phyloP scores from a whole-genome alignment of 1,140 invertebrate species.

The Drosophila paulistorum region DNA sequence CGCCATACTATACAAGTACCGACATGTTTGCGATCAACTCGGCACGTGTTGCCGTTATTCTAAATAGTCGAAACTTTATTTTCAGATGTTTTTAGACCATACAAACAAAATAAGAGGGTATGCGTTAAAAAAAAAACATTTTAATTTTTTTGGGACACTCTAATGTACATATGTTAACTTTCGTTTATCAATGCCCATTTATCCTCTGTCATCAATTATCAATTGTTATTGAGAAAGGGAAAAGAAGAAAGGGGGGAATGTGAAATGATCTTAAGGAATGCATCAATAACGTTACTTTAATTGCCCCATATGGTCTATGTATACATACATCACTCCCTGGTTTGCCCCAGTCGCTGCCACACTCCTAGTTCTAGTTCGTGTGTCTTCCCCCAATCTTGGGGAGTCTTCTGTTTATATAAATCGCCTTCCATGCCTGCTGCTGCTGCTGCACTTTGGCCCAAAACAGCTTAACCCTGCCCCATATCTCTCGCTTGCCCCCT shows the following conservation, averaged over 20 bases:
- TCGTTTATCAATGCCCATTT: not conserved
- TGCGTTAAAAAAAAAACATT: too few species aligned
- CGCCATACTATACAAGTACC: too few species aligned
- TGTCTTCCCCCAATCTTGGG: not conserved
- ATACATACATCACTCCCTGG: constrained; percentile 25
- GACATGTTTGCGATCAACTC: too few species aligned
- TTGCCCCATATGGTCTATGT: constrained; percentile 64
- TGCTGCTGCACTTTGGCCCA: constrained; percentile 24
- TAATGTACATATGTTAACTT: constrained; percentile 1
- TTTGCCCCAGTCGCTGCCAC: not conserved
- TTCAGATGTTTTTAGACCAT: too few species aligned
- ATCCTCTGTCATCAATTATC: constrained; percentile 25
- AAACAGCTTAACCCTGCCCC: constrained; percentile 6
- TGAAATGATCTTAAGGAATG: constrained; percentile 29
- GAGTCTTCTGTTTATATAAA: constrained; percentile 30
- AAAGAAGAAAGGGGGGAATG: not conserved
- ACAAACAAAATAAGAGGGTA: too few species aligned
- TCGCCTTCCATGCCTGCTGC: constrained; percentile 3
- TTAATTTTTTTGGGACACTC: too few species aligned
- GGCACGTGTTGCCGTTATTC: too few species aligned
- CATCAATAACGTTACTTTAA: constrained; percentile 54
- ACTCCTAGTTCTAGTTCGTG: not conserved
- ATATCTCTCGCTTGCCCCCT: not conserved
- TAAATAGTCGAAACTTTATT: too few species aligned
- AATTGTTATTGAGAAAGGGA: constrained; percentile 17